phyloP scores from a whole-genome alignment of 2,888 invertebrate genomes.

The Apomyelois bistriatella region DNA sequence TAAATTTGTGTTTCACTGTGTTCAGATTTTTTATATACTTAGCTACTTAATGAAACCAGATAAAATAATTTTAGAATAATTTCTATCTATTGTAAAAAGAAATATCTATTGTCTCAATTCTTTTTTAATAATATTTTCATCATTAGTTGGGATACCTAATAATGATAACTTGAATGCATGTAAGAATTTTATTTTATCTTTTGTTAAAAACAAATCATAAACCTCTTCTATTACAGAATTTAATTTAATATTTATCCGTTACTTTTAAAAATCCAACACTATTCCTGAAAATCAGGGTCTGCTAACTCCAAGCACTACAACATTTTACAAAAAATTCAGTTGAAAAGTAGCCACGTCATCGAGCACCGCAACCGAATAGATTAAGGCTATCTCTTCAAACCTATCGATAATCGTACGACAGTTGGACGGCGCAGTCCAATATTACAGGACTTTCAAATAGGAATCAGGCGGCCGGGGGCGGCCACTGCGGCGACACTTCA shows the following conservation, averaged over 20 bases:
- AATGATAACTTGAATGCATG: too few species aligned
- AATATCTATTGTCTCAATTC: too few species aligned
- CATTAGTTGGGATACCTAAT: too few species aligned
- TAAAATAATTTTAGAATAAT: too few species aligned
- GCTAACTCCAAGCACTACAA: neutral
- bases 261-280: neutral
- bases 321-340: slow-evolving; percentile 7
- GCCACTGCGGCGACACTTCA: slow-evolving; percentile 66
- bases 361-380: slow-evolving; percentile 10
- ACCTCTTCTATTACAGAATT: too few species aligned
- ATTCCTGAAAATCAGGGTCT: neutral
- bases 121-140: too few species aligned
- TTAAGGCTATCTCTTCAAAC: slow-evolving; percentile 25
- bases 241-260: neutral
- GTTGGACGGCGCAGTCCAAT: slow-evolving; percentile 53
- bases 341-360: slow-evolving; percentile 3
- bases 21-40: too few species aligned
- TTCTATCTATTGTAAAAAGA: too few species aligned
- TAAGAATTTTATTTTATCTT: too few species aligned
- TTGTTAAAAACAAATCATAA: too few species aligned
- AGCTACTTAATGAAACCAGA: too few species aligned
- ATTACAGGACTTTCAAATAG: slow-evolving; percentile 75
- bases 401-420: slow-evolving; percentile 47
- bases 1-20: too few species aligned
- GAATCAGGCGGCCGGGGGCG: slow-evolving; percentile 62